Conservation (phyloP, 2,797 vertebrate species). For the Ctenopoma multispine region DNA sequence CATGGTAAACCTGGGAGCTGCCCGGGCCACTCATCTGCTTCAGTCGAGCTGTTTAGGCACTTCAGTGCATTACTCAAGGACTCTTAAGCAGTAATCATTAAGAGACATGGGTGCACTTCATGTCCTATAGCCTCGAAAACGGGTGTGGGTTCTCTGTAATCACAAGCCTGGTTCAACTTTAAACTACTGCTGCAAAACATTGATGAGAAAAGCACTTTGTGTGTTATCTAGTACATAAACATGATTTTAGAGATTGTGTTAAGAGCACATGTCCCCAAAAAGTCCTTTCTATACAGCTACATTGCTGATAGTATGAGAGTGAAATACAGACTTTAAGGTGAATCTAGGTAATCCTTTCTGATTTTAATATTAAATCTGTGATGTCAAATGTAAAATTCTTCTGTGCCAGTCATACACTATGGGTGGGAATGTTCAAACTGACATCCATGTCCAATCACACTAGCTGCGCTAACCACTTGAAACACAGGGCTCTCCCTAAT, state of each 20-base stretch:
- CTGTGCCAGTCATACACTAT: background rate
- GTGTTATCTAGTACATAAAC: background rate
- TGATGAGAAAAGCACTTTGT: background rate
- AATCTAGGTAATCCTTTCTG: background rate
- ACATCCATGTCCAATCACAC: too few species aligned
- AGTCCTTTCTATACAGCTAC: background rate
- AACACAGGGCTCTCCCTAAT: too few species aligned
- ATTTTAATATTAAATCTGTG: background rate
- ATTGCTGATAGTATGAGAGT: background rate
- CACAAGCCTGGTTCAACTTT: conserved; percentile 4
- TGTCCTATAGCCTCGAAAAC: conserved; percentile 7
- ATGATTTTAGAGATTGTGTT: background rate
- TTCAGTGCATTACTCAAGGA: conserved; percentile 31
- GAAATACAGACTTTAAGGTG: background rate
- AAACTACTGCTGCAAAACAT: background rate
- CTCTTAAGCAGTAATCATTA: conserved; percentile 40
- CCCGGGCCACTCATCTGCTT: conserved; percentile 15
- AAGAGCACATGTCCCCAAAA: background rate
- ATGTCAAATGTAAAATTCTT: background rate
- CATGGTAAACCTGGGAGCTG: conserved; percentile 11
- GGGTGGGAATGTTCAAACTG: too few species aligned
- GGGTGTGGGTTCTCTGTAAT: conserved; percentile 15
- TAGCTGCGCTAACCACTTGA: too few species aligned
- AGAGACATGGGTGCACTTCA: conserved; percentile 17
- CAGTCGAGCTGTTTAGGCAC: conserved; percentile 28